Base-by-base conservation (phyloP, 2,113 vertebrate species). In the Chionodraco myersi region DNA sequence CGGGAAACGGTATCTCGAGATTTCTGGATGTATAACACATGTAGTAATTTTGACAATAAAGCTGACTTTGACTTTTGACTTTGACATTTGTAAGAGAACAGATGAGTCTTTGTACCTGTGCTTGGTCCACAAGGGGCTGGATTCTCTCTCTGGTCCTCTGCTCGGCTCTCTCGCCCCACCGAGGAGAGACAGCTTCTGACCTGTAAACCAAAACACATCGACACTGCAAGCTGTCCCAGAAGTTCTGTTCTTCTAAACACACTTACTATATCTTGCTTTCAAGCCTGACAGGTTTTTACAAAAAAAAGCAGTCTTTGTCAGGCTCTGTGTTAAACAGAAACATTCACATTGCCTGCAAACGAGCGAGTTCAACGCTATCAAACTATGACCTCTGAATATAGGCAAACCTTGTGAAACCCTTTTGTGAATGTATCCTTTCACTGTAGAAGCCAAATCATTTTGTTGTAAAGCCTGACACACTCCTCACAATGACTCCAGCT, bases 101-200 rank as follows among this genome's bases (percentile, higher is more conserved):
- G 6, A 59, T 41, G 26, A 14, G 6, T 75, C 67, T 36, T 47
- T 70, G 45, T 89, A 97, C 96, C 95, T 96, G 91, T 2, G 82
- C 93, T 76, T 83, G 81, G 15, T 92, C 86, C 64, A 92, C 34
- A 0, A 79, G 87, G 8, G 93, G 92, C 74, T 94, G 92, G 53
- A 92, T 88, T 64, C 9, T 67, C 44, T 94, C 88, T 79, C 0
- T 36, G 49, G 70, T 79, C 62, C 86, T 71, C 74, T 87, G 90
- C 80, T 95, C 94, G 6, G 91, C 88, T 76, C 70, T 80, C 83
- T 92, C 91, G 6, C 91, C 90, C 93, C 67, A 81, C 53, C 13
- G 88, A 26, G 93, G 86, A 52, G 92, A 95, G 65, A 80, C 63
- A 53, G 80, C 78, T 62, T 77, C 90, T 57, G 86, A 86, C 91